These are phyloP conservation scores for Circaetus gallicus DNA, from an alignment of 2,113 vertebrate genomes.

Conservation along the genomic window DNA sequence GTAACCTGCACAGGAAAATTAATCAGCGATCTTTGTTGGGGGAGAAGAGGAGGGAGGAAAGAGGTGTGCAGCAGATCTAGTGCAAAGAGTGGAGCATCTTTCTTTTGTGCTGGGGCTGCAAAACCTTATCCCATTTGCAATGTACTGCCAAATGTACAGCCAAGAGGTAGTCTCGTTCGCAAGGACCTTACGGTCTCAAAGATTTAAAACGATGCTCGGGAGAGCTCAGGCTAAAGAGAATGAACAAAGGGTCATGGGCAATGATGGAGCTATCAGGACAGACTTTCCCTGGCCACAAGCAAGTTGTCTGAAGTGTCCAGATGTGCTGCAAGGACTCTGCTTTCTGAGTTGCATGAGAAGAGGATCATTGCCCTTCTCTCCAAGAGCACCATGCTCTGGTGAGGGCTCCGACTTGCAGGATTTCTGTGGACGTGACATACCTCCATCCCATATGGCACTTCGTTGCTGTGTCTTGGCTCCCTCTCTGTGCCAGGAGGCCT, in stretches of 20 bases:
- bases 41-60: neutral
- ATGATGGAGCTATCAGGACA: neutral
- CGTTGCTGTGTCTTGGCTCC: neutral
- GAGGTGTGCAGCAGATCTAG: neutral
- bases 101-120: neutral
- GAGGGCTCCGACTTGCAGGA: neutral
- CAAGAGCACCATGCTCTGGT: neutral
- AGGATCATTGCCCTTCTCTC: neutral
- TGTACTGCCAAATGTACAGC: neutral
- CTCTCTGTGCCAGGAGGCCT: neutral
- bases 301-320: neutral
- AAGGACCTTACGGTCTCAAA: neutral
- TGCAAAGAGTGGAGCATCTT: neutral
- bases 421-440: neutral
- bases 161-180: neutral
- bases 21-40: rapidly evolving
- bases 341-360: neutral
- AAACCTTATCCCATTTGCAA: neutral
- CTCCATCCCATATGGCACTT: neutral
- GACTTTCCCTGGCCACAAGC: neutral
- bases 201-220: neutral
- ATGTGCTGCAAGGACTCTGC: neutral
- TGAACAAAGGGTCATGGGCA: neutral
- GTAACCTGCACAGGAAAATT: neutral
- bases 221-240: neutral